Evolutionary conservation across 2,797 vertebrate species (phyloP).

Genomic region (Clarias platycephalus): DNA sequence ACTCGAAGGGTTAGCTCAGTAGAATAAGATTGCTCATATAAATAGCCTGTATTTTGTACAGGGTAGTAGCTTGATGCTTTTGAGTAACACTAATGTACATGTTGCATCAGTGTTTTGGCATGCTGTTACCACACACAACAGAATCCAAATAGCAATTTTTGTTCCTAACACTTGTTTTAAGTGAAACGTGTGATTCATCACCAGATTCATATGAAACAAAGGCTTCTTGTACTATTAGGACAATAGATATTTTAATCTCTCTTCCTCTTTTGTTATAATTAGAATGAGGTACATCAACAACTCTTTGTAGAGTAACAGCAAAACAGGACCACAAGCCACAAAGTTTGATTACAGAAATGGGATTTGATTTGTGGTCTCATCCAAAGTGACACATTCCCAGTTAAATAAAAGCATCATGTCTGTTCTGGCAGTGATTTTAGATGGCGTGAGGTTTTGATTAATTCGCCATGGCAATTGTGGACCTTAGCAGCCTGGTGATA

Average conservation of each 20-base stretch:
- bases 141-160: conserved; percentile 23
- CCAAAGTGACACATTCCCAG: conserved; percentile 47
- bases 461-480: conserved; percentile 45
- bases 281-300: conserved; percentile 4
- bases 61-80: not conserved
- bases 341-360: conserved; percentile 24
- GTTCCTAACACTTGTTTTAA: conserved; percentile 32
- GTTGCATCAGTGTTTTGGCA: conserved; percentile 32
- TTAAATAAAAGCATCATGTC: conserved; percentile 47
- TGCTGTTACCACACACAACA: not conserved
- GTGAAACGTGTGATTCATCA: conserved; percentile 57
- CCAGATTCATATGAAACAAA: conserved; percentile 31
- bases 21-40: not conserved
- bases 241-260: conserved; percentile 27
- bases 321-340: not conserved
- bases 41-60: not conserved
- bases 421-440: conserved; percentile 44
- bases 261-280: not conserved
- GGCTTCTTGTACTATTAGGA: conserved; percentile 21
- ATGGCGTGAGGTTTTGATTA: conserved; percentile 48
- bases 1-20: not conserved
- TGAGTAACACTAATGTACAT: conserved; percentile 1
- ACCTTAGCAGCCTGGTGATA: conserved; percentile 45
- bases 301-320: not conserved
- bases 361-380: conserved; percentile 17